phyloP scores from a whole-genome alignment of 2,797 vertebrate genomes.

The Florisuga fusca region DNA sequence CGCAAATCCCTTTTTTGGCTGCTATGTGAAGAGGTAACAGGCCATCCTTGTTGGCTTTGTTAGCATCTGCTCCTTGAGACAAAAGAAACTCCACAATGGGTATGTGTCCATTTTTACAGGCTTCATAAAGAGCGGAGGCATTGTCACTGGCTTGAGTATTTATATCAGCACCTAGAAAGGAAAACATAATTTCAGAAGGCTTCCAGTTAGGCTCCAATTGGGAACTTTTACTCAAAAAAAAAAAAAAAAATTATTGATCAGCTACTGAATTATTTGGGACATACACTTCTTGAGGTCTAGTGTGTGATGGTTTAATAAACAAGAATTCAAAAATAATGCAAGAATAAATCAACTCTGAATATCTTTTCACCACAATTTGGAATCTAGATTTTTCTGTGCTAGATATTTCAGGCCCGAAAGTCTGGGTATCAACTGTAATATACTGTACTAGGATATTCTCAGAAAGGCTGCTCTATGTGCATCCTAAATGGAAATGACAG shows the following conservation, averaged over 20 bases:
- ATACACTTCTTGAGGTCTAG: neutral
- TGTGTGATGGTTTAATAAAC: neutral
- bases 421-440: neutral
- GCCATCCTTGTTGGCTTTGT: constrained; percentile 88
- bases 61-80: constrained; percentile 90
- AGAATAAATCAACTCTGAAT: neutral
- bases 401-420: neutral
- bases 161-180: constrained; percentile 87
- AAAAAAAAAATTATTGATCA: neutral
- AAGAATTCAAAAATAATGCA: neutral
- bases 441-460: neutral
- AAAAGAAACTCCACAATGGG: constrained; percentile 85
- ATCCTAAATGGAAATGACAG: neutral
- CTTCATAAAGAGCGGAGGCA: constrained; percentile 89
- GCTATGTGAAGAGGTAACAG: constrained; percentile 92
- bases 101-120: constrained; percentile 88
- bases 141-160: constrained; percentile 91
- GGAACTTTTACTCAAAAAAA: neutral
- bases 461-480: neutral
- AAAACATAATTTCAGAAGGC: neutral
- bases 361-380: neutral
- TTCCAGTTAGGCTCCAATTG: neutral
- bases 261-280: neutral
- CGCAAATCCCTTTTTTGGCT: constrained; percentile 85
- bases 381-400: neutral